phyloP scores from a whole-genome alignment of 2,888 invertebrate genomes.

The Xylophagus ater region DNA sequence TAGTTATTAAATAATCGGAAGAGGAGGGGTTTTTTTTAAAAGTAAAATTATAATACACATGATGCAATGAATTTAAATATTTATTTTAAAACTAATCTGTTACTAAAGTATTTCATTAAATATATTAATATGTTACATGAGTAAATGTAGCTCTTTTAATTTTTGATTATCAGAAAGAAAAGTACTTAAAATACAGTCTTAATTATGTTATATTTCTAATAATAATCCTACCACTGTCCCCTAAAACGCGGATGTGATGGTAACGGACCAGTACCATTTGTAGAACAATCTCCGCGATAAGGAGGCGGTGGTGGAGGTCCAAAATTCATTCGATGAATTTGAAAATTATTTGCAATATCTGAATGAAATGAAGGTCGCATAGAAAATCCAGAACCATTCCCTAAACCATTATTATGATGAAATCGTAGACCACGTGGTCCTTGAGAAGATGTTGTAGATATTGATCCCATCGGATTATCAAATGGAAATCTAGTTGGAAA shows the following conservation, averaged over 20 bases:
- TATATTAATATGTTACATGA: too few species aligned
- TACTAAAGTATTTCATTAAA: too few species aligned
- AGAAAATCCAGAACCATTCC: slow-evolving; percentile 7
- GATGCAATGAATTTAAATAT: too few species aligned
- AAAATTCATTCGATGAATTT: slow-evolving; percentile 16
- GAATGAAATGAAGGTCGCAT: slow-evolving; percentile 8
- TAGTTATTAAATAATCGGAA: too few species aligned
- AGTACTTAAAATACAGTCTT: too few species aligned
- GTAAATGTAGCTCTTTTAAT: too few species aligned
- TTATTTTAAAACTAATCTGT: too few species aligned
- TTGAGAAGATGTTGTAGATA: not conserved
- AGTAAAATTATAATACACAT: too few species aligned
- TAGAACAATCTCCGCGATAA: slow-evolving; percentile 12
- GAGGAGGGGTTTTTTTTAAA: too few species aligned
- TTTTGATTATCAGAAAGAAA: too few species aligned
- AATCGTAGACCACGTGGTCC: slow-evolving; percentile 8
- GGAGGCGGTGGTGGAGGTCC: slow-evolving; percentile 15
- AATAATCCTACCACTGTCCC: slow-evolving; percentile 15
- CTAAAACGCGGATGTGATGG: slow-evolving; percentile 15
- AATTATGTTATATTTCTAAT: too few species aligned
- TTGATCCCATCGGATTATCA: slow-evolving; percentile 1
- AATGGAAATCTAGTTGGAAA: slow-evolving; percentile 7
- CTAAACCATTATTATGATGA: slow-evolving; percentile 13
- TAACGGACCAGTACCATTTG: slow-evolving; percentile 9
- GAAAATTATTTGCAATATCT: slow-evolving; percentile 10